Percentiles rank a stretch among this genome's conserved stretches.
Conservation (phyloP, 1,140 invertebrate genomes). For the Drosophila ambigua region DNA sequence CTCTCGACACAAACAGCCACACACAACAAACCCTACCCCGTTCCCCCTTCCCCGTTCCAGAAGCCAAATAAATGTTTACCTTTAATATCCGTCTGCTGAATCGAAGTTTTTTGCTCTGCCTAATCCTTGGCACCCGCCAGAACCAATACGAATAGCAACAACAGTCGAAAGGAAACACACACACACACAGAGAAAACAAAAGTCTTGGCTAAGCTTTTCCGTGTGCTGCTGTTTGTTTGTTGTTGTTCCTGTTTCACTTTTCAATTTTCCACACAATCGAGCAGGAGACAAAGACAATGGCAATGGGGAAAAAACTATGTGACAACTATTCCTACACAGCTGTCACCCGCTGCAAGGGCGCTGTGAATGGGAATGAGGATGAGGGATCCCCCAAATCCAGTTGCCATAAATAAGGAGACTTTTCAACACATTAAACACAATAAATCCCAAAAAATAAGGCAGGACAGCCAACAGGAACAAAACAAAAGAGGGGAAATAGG, state of each 20-base stretch:
- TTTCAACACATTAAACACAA: slow-evolving; percentile 81
- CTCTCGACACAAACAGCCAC: slow-evolving; percentile 4
- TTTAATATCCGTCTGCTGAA: slow-evolving; percentile 53
- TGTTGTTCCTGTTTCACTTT: slow-evolving; percentile 43
- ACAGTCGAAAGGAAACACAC: slow-evolving; percentile 23
- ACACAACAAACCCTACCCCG: slow-evolving; percentile 13
- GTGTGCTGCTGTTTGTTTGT: background rate
- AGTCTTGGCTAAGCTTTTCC: slow-evolving; percentile 15
- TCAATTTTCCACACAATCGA: slow-evolving; percentile 79
- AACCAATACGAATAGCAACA: slow-evolving; percentile 34
- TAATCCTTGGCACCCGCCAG: slow-evolving; percentile 5
- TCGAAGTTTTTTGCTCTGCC: slow-evolving; percentile 22
- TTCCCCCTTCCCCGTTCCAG: background rate
- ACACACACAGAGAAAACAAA: slow-evolving; percentile 5
- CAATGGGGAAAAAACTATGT: slow-evolving; percentile 57
- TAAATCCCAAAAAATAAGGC: slow-evolving; percentile 66
- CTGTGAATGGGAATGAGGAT: background rate
- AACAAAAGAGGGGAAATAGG: slow-evolving; percentile 30
- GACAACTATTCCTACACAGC: slow-evolving; percentile 57
- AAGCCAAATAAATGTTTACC: slow-evolving; percentile 45
- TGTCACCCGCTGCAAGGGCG: slow-evolving; percentile 19
- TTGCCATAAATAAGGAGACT: slow-evolving; percentile 75
- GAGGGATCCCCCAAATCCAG: slow-evolving; percentile 33
- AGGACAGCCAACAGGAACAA: slow-evolving; percentile 35
- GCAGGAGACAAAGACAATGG: slow-evolving; percentile 53